phyloP scores from a whole-genome alignment of 1,140 invertebrate species.

The Cherax quadricarinatus region DNA sequence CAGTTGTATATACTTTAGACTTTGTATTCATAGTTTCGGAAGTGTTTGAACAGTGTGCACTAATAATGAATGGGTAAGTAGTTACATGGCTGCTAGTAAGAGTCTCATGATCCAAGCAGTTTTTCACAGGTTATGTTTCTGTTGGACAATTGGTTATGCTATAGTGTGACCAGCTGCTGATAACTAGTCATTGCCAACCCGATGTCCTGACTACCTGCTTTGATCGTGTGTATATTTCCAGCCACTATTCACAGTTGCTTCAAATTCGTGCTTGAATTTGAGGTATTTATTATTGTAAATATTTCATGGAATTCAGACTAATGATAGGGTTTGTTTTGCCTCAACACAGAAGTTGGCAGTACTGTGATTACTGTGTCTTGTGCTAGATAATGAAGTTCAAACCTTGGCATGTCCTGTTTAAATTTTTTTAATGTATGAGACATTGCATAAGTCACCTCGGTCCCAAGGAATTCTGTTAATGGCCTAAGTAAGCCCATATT shows the following conservation, averaged over 20 bases:
- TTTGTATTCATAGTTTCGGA: too few species aligned
- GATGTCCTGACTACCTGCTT: background rate
- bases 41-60: background rate
- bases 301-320: background rate
- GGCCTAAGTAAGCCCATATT: too few species aligned
- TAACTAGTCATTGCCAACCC: background rate
- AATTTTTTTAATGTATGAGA: too few species aligned
- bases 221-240: background rate
- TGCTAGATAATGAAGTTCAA: too few species aligned
- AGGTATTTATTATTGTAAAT: background rate
- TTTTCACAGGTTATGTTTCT: background rate
- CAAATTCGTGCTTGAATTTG: background rate
- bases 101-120: background rate
- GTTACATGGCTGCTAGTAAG: background rate
- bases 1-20: background rate
- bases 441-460: too few species aligned
- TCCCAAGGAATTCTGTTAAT: too few species aligned
- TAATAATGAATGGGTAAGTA: background rate
- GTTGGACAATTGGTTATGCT: background rate
- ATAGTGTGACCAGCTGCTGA: background rate
- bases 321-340: background rate
- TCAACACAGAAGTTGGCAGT: background rate
- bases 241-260: background rate
- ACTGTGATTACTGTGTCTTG: too few species aligned
- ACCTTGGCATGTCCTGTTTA: too few species aligned